Evolutionary conservation across 2,113 vertebrate genomes (phyloP).

Genomic region (Eupsittula cactorum): DNA sequence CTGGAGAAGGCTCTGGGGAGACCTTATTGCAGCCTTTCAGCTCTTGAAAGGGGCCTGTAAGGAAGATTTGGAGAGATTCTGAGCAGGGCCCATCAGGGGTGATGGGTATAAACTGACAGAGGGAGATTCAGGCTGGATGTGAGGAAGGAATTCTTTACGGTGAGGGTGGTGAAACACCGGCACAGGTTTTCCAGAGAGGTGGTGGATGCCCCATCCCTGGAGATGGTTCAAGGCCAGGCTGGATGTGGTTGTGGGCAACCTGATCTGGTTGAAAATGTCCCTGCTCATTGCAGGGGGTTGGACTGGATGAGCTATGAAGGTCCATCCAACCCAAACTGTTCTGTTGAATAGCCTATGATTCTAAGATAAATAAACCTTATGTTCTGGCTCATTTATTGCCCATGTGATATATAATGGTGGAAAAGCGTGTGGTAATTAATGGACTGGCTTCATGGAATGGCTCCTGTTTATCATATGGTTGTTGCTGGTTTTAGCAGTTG

Average conservation of each 20-base stretch:
- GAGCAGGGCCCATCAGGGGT: background rate
- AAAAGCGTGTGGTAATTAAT: background rate
- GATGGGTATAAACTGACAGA: background rate
- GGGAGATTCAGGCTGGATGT: background rate
- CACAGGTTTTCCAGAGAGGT: background rate
- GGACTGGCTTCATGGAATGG: background rate
- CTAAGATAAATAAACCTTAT: conserved; percentile 1
- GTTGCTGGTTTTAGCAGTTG: conserved; percentile 3
- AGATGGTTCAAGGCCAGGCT: background rate
- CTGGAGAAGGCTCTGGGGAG: background rate
- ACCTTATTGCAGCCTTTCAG: background rate
- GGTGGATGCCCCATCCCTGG: background rate
- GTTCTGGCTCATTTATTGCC: conserved; percentile 21
- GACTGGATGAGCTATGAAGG: background rate
- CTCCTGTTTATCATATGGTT: conserved; percentile 5
- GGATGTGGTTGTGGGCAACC: background rate
- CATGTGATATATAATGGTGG: background rate
- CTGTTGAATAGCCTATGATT: background rate
- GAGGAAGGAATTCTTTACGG: too few relatives aligned
- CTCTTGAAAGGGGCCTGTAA: background rate
- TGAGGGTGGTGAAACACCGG: background rate
- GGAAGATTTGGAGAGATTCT: background rate
- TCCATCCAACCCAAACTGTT: background rate
- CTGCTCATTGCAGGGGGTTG: background rate
- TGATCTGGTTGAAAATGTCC: background rate